A percentile compares a stretch with the other conserved stretches of the same genome.
Evolutionary conservation across 2,888 invertebrate species (phyloP).

Genomic region (Diarsia mendica): DNA sequence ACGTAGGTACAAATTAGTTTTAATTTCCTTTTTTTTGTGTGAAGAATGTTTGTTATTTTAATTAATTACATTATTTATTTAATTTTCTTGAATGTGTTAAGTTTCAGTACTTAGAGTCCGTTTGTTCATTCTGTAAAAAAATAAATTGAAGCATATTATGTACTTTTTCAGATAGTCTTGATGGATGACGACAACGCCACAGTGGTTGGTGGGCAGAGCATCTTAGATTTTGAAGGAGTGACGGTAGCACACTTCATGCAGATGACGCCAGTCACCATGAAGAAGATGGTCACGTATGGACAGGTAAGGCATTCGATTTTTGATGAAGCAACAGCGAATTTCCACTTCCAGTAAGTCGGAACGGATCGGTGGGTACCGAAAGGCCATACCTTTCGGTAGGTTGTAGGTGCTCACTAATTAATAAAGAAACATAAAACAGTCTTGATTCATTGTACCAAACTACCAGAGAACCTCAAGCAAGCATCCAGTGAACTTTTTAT

Average conservation of each 20-base stretch:
- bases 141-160: background rate
- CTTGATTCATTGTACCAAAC: background rate
- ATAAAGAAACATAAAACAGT: background rate
- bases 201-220: conserved; percentile 82
- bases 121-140: background rate
- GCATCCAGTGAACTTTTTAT: background rate
- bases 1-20: too few species aligned
- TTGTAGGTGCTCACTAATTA: background rate
- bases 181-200: conserved; percentile 88
- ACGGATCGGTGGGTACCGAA: background rate
- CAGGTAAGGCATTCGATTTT: conserved; percentile 72
- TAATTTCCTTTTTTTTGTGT: too few species aligned
- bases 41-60: too few species aligned
- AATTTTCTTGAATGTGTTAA: too few species aligned
- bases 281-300: conserved; percentile 84
- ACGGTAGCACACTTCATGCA: conserved; percentile 87
- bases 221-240: conserved; percentile 88
- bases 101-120: too few species aligned
- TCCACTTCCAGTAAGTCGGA: background rate
- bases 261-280: conserved; percentile 87
- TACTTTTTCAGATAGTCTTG: conserved; percentile 78
- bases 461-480: background rate
- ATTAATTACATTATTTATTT: too few species aligned
- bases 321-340: background rate
- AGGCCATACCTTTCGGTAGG: too few species aligned